A percentile compares a stretch with the other conserved stretches of the same genome.
These are phyloP conservation scores for Micromesistius poutassou DNA, from an alignment of 2,797 vertebrate species.

Conservation along the genomic window DNA sequence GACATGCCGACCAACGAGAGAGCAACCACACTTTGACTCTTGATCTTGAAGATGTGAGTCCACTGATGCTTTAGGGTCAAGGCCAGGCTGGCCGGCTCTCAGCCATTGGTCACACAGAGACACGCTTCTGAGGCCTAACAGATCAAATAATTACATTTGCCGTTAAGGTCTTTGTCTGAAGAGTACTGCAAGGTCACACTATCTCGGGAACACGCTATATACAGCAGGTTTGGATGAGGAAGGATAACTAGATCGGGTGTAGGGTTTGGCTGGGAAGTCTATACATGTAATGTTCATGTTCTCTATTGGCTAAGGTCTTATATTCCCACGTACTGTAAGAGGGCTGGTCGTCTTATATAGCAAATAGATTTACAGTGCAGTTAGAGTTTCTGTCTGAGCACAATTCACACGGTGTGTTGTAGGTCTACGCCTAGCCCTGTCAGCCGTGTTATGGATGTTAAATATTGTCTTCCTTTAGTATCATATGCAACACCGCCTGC, in stretches of 20 bases:
- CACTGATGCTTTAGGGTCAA: neutral
- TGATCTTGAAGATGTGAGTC: neutral
- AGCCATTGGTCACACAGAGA: neutral
- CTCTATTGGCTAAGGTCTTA: too few relatives aligned
- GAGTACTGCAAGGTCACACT: too few relatives aligned
- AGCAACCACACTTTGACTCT: neutral
- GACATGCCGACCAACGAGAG: neutral
- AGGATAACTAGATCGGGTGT: too few relatives aligned
- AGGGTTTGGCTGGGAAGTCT: too few relatives aligned
- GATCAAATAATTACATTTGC: neutral
- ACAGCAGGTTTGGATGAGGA: too few relatives aligned
- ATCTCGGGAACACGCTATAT: too few relatives aligned
- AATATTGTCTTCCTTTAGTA: neutral
- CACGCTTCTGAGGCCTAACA: neutral
- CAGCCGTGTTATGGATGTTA: neutral
- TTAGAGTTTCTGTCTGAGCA: too few relatives aligned
- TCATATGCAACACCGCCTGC: neutral
- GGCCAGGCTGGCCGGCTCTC: neutral
- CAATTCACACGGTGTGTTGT: neutral
- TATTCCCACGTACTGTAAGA: too few relatives aligned
- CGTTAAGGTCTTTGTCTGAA: neutral
- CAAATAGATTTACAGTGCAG: neutral
- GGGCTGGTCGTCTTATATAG: neutral
- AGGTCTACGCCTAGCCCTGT: neutral
- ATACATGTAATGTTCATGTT: too few relatives aligned